Percentiles rank a stretch among this genome's conserved stretches.
These are phyloP conservation scores for Globia sparganii DNA, from an alignment of 2,888 invertebrate genomes.

Conservation along the genomic window DNA sequence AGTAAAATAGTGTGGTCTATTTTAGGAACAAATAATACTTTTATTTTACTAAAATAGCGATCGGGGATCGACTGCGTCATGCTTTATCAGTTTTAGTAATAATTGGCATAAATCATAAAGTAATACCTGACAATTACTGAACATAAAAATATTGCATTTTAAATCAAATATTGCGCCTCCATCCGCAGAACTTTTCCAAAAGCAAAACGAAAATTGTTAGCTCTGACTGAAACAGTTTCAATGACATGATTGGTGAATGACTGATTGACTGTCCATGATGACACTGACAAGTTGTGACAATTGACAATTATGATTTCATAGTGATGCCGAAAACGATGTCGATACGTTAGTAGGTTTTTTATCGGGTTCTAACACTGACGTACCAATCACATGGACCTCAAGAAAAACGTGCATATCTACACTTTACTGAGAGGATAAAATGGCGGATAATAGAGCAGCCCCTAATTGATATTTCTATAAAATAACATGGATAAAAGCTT, in stretches of 20 bases:
- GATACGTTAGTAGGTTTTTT: not conserved
- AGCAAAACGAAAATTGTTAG: not conserved
- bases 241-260: not conserved
- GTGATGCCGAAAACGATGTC: not conserved
- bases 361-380: no score
- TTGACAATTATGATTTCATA: not conserved
- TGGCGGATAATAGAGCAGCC: no score
- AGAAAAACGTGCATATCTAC: no score
- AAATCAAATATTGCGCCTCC: conserved; percentile 16
- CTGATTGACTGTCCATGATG: not conserved
- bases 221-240: not conserved
- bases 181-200: not conserved
- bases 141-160: conserved; percentile 5
- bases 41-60: not conserved
- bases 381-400: no score
- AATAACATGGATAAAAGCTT: no score
- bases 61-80: not conserved
- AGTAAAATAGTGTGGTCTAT: not conserved
- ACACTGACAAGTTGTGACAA: conserved; percentile 3
- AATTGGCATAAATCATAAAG: not conserved
- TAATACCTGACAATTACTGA: conserved; percentile 15
- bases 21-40: not conserved
- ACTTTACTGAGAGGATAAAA: no score
- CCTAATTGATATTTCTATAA: no score
- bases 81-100: not conserved